Evolutionary conservation across 2,797 vertebrate genomes (phyloP), one percentile per base, ranked within the genome.

Genomic region (Coilia nasus): DNA sequence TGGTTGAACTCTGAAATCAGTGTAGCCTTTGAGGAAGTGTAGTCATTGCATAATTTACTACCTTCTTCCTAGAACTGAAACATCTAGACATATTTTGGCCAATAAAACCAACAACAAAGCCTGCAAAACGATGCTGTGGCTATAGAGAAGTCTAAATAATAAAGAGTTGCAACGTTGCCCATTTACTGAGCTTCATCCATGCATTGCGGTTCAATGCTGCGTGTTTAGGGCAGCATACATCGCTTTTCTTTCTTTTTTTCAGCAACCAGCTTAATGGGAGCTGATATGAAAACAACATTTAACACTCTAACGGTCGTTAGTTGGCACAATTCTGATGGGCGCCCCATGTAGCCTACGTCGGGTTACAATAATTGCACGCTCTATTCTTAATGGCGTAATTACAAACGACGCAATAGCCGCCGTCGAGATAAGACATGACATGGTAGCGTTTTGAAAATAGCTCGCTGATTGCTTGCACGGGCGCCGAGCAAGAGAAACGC

Each of bases 271-370:
- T 71, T 71, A 71, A 71, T 71, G 15, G 64, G 64, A 71, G 64
- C 64, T 71, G 64, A 71, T 71, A 31, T 71, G 64, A 71, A 71
- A 71, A 71, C 64, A 71, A 71, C 64, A 71, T 71, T 71, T 71
- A 71, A 71, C 64, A 71, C 64, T 71, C 64, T 71, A 71, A 71
- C 64, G 64, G 64, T 71, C 64, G 64, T 71, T 71, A 71, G 64
- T 71, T 71, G 64, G 64, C 64, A 71, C 31, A 71, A 31, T 71
- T 31, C 25, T 71, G 64, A 71, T 71, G 64, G 64, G 64, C 64
- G 64, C 64, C 64, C 31, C 64, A 28, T 71, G 64, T 71, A 71
- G 11, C 64, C 64, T 71, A 71, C 64, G 64, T 71, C 64, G 64
- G 28, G 64, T 71, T 71, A 71, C 64, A 71, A 71, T 71, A 71